Evolutionary conservation across 2,113 vertebrate species (phyloP).

Genomic region (Acanthisitta chloris): DNA sequence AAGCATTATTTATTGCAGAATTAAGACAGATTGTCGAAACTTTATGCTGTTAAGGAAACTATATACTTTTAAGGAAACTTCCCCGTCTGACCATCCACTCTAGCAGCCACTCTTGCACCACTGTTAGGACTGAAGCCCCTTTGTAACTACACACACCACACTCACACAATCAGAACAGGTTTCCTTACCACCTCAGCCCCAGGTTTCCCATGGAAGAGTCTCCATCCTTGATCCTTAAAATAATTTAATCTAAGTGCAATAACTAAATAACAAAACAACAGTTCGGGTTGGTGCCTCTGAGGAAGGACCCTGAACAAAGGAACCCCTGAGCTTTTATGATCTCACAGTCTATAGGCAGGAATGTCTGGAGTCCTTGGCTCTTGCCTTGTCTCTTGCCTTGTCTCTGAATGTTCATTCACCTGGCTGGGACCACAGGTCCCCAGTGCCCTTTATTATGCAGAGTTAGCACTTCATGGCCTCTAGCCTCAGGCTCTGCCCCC

Average conservation of each 20-base stretch:
- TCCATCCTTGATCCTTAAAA: neutral
- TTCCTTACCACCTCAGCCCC: fast-evolving
- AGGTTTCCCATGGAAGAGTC: neutral
- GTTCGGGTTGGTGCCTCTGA: fast-evolving
- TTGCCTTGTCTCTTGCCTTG: neutral
- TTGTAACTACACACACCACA: neutral
- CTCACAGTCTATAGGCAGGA: fast-evolving
- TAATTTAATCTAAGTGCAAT: neutral
- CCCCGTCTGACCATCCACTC: neutral
- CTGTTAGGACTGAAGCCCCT: neutral
- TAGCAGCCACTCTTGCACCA: neutral
- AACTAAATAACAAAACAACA: neutral
- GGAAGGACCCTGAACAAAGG: neutral
- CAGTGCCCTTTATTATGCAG: neutral
- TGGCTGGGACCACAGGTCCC: neutral
- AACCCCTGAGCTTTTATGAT: neutral
- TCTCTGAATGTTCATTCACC: neutral
- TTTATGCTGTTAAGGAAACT: neutral
- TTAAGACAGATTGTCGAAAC: neutral
- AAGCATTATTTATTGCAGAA: neutral
- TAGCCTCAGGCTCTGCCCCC: no score
- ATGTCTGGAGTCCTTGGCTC: neutral
- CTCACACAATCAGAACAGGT: neutral
- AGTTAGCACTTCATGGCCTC: neutral
- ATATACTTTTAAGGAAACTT: neutral